Base-by-base conservation (phyloP, 1,140 invertebrate species). In the Drosophila paulistorum region DNA sequence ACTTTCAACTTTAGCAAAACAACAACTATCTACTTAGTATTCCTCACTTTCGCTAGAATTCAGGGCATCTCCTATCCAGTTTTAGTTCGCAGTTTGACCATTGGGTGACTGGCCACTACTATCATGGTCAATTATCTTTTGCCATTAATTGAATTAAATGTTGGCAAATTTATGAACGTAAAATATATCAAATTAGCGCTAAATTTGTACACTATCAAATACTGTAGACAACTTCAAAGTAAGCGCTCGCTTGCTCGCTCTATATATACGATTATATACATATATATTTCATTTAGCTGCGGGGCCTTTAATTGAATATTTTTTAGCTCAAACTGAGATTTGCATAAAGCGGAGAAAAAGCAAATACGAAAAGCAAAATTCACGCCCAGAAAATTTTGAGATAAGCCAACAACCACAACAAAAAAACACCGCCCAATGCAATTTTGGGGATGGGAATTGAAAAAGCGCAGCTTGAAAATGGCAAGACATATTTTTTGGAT, bases 251-350 rank as follows among this genome's bases (percentile, higher is more conserved):
- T 62, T 23, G 59, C 65, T 7, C 30, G 51, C 57, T 33, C 60
- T 11, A 23, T 51, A 51, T 51, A 51, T 23, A 51, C 9, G 13
- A 4, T 23, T 23, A 51, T 51, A 11, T 51, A 51, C 20, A 17
- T 11, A 67, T 65, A 79, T 26, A 59, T 60, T 42, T 68, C 60
- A 65, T 79, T 69, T 84, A 73, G 84, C 84, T 69, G 73, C 71
- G 84, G 84, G 84, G 84, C 84, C 84, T 87, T 89, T 87, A 87
- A 87, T 87, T 87, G 84, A 87, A 87, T 87, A 87, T 82, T 86
- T 51, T 81, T 59, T 51, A 65, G 68, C 60, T 64, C 37, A 66
- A 23, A 51, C 45, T 51, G 51, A 67, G 69, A 77, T 84, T 84
- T 84, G 81, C 81, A 84, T 84, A 74, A 61, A 41, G 23, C 17